Evolutionary conservation across 1,140 invertebrate genomes (phyloP), one percentile per base, ranked within the genome.

Genomic region (Oppia nitens): DNA sequence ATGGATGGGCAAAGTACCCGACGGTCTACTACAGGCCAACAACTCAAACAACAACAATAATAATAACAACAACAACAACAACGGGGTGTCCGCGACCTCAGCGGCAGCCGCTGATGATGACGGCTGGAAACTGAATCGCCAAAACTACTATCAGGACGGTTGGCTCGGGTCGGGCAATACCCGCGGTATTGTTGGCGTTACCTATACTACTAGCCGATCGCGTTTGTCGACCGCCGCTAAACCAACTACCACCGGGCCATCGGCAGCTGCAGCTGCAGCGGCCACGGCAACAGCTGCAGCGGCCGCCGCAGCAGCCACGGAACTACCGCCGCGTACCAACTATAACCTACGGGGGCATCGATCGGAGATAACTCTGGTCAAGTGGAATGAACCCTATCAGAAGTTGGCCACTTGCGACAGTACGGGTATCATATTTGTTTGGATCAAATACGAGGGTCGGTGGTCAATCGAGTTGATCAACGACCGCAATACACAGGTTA

Each of bases 381-480:
- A 90, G 74, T 98, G 95, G 95, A 98, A 98, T 74, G 90, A 94
- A 72, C 90, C 93, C 0, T 98, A 96, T 72, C 92, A 97, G 73
- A 98, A 98, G 72, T 70, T 98, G 59, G 93, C 93, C 1, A 94
- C 92, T 3, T 98, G 93, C 74, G 95, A 98, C 75, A 89, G 84
- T 66, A 92, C 88, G 0, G 95, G 95, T 14, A 89, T 97, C 28
- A 98, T 98, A 66, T 98, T 97, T 72, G 91, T 98, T 3, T 98
- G 95, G 94, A 96, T 96, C 63, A 96, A 96, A 70, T 97, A 97
- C 71, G 94, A 98, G 70, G 92, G 93, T 6, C 78, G 93, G 14
- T 98, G 94, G 94, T 96, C 91, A 59, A 96, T 98, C 63, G 95
- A 98, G 74, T 77, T 98, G 54, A 97, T 98, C 67, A 98, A 98